Conservation (phyloP, 1,140 invertebrate species). For the Centruroides vittatus region DNA sequence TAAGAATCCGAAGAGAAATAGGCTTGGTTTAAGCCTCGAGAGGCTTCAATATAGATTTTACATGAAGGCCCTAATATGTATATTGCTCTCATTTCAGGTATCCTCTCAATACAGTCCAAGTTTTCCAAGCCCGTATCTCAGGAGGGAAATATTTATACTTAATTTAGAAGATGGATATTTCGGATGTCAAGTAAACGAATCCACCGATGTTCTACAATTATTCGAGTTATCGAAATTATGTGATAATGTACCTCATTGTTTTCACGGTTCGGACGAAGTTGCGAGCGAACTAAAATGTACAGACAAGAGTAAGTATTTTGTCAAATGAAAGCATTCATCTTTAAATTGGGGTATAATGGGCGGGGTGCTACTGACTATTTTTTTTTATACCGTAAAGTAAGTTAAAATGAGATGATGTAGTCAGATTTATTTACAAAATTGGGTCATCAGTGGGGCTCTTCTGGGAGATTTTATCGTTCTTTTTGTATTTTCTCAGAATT, state of each 20-base stretch:
- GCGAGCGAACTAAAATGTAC: constrained; percentile 80
- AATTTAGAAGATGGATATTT: constrained; percentile 94
- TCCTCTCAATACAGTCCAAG: constrained; percentile 19
- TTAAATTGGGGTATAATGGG: too few relatives aligned
- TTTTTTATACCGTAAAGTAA: too few relatives aligned
- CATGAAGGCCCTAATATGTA: neutral
- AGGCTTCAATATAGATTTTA: too few relatives aligned
- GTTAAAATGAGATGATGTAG: too few relatives aligned
- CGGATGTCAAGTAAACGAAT: constrained; percentile 92
- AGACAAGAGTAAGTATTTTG: constrained; percentile 39
- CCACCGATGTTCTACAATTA: constrained; percentile 80
- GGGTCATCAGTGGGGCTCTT: too few relatives aligned
- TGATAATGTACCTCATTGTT: constrained; percentile 78
- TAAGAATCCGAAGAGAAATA: too few relatives aligned
- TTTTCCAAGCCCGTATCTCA: constrained; percentile 17
- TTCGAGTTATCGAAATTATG: constrained; percentile 89
- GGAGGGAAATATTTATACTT: constrained; percentile 82
- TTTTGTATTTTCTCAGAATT: too few relatives aligned
- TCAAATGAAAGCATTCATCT: neutral
- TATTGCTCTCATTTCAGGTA: neutral
- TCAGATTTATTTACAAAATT: too few relatives aligned
- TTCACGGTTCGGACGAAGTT: constrained; percentile 77
- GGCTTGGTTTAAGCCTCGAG: too few relatives aligned
- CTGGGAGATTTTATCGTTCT: too few relatives aligned
- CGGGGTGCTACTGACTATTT: too few relatives aligned